A percentile compares a stretch with the other conserved stretches of the same genome.
Conservation (phyloP, 2,113 vertebrate genomes). For the Gorsachius goisagi region DNA sequence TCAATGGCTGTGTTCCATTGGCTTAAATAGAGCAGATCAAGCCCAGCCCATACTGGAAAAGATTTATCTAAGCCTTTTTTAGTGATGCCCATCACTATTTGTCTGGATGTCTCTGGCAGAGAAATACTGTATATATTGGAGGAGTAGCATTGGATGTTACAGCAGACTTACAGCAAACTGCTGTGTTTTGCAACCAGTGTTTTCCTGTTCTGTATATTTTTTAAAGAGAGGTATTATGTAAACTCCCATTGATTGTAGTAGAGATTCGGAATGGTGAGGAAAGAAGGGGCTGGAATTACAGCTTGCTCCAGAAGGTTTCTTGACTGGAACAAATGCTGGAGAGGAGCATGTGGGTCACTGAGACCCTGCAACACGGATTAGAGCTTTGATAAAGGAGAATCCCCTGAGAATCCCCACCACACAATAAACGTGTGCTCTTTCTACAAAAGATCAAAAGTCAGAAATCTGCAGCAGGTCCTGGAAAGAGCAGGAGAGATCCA, state of each 20-base stretch:
- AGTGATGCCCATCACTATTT: not conserved
- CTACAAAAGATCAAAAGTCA: not conserved
- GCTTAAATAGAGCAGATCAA: constrained; percentile 23
- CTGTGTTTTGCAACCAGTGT: not conserved
- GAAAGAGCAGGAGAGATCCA: not conserved
- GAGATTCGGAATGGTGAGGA: not conserved
- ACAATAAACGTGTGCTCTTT: not conserved
- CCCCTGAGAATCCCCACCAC: not conserved
- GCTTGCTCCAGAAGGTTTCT: not conserved
- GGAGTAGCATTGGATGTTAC: not conserved
- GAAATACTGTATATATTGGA: not conserved
- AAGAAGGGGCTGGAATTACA: not conserved
- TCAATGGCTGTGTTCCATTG: constrained; percentile 46
- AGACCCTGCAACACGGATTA: not conserved
- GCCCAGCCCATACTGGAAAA: not conserved
- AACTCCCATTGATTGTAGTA: not conserved
- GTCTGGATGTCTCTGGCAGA: not conserved
- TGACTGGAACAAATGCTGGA: not conserved
- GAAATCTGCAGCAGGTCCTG: not conserved
- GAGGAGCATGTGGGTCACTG: not conserved
- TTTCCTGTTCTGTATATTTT: not conserved
- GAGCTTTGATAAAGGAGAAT: not conserved
- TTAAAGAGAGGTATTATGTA: not conserved
- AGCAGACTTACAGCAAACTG: not conserved
- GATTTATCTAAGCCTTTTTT: constrained; percentile 3